Evolutionary conservation across 2,888 invertebrate genomes (phyloP), one percentile per base, ranked within the genome.

Genomic region (Drymonia ruficornis): DNA sequence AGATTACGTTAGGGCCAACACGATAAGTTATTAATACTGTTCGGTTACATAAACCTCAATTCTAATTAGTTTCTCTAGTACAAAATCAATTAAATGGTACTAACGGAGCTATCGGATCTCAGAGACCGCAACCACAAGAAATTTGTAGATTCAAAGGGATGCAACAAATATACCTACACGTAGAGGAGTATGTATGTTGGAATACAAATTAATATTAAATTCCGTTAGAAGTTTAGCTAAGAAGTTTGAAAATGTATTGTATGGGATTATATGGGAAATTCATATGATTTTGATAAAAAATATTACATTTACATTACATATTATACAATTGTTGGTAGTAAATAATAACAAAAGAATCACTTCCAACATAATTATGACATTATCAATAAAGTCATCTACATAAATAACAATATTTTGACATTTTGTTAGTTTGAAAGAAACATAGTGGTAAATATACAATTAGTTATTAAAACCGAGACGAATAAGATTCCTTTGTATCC

Each of bases 31-130:
- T 89, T 89, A 87, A 87, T 85, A 81, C 81, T 72, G 81, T 81
- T 85, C 74, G 84, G 88, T 88, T 85, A 85, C 80, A 85, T 80
- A 87, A 87, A 89, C 88, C 87, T 84, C 88, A 87, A 86, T 82
- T 84, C 85, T 90, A 90, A 91, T 91, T 91, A 91, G 89, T 89
- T 91, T 89, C 86, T 81, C 80, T 80, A 83, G 77, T 84, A 86
- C 81, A 87, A 88, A 89, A 90, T 89, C 91, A 90, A 90, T 91
- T 88, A 86, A 89, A 89, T 86, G 84, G 78, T 85, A 83, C 84
- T 84, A 86, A 83, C 78, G 69, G 70, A 72, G 78, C 79, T 80
- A 81, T 82, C 77, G 79, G 80, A 75, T 82, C 76, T 62, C 59
- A 62, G 61, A 66, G 61, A 81, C 87, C 87, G 78, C 86, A 86